A percentile compares a stretch with the other conserved stretches of the same genome.
These are phyloP conservation scores for Vireo griseus DNA, from an alignment of 2,797 vertebrate genomes.

Conservation along the genomic window DNA sequence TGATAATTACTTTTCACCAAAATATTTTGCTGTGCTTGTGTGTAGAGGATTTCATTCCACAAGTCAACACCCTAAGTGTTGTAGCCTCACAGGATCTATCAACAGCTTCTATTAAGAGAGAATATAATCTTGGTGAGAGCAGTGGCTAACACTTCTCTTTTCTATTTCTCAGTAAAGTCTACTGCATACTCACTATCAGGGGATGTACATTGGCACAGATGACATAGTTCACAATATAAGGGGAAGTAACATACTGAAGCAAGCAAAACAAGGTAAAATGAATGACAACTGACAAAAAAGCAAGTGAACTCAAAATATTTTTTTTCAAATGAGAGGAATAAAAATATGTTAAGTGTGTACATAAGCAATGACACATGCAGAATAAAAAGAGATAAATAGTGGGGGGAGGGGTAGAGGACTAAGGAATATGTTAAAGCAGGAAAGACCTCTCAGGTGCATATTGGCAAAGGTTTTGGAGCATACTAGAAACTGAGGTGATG, in stretches of 20 bases:
- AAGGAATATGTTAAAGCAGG: background rate
- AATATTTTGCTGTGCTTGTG: constrained; percentile 87
- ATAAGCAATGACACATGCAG: constrained; percentile 57
- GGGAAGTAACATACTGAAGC: constrained; percentile 68
- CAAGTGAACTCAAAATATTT: constrained; percentile 66
- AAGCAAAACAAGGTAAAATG: constrained; percentile 72
- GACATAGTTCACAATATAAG: constrained; percentile 68
- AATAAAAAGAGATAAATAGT: constrained; percentile 62
- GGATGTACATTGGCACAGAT: constrained; percentile 69
- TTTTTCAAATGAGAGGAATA: constrained; percentile 65
- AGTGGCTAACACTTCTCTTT: constrained; percentile 76
- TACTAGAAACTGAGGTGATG: background rate
- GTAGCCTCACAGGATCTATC: constrained; percentile 79
- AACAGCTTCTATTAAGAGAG: constrained; percentile 79
- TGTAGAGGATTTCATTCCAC: constrained; percentile 78
- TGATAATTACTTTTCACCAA: constrained; percentile 86
- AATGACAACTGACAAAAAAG: constrained; percentile 74
- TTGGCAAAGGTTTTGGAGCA: background rate
- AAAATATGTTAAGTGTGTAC: constrained; percentile 68
- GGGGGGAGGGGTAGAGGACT: background rate
- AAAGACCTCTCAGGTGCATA: constrained; percentile 2
- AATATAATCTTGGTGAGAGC: constrained; percentile 77
- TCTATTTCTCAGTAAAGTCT: constrained; percentile 76
- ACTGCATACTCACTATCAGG: constrained; percentile 67
- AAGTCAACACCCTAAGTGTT: constrained; percentile 78